Evolutionary conservation across 2,797 vertebrate genomes (phyloP), one percentile per base, ranked within the genome.

Genomic region (Loriculus beryllinus): DNA sequence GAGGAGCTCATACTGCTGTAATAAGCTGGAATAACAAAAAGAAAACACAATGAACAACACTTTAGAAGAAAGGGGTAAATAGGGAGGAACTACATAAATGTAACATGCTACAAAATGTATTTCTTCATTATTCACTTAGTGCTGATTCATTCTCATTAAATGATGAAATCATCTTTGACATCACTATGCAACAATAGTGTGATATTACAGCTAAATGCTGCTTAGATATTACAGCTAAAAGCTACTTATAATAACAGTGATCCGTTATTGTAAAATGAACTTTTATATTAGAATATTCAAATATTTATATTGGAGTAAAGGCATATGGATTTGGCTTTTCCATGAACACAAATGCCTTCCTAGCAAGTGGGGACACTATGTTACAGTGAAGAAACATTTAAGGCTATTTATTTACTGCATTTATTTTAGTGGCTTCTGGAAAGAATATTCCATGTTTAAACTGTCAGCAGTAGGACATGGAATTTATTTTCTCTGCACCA

Each of bases 201-300:
- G 63, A 74, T 90, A 86, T 92, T 93, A 94, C 65, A 97, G 95
- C 57, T 92, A 96, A 97, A 89, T 88, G 69, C 56, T 88, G 70
- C 76, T 95, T 96, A 71, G 63, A 72, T 88, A 88, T 92, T 93
- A 94, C 65, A 97, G 95, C 57, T 92, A 96, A 97, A 89, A 88
- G 64, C 56, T 86, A 75, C 76, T 95, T 96, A 71, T 47, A 22
- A 47, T 47, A 22, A 47, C 31, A 65, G 25, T 76, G 42, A 72
- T 67, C 67, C 82, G 45, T 74, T 82, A 65, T 37, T n/a, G 77
- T 76, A 96, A 96, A 93, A 96, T 75, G 26, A 95, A 70, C 18
- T 71, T 92, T 75, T 76, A 47, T 35, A 52, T 25, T 51, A 17
- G 14, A 82, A 77, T 81, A 77, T 67, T 93, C 2, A 10, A 91